These are phyloP conservation scores for Heptranchias perlo DNA, from an alignment of 2,113 vertebrate species.

Conservation along the genomic window DNA sequence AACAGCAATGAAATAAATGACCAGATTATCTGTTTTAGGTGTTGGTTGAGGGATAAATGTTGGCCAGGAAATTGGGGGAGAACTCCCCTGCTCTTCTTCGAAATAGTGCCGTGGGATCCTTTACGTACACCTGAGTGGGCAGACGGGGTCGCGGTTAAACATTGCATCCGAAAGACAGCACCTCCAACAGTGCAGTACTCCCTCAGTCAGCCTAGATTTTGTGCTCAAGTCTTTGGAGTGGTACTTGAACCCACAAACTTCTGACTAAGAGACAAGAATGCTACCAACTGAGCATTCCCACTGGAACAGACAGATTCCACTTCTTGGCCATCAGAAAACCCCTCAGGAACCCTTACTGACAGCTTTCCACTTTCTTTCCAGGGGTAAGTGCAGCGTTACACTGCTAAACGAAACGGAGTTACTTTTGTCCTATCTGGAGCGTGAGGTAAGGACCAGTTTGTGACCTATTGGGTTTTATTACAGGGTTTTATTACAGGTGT, in stretches of 20 bases:
- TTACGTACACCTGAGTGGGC: too few relatives aligned
- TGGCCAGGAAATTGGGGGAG: too few relatives aligned
- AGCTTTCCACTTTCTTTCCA: slow-evolving; percentile 50
- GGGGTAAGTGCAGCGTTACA: slow-evolving; percentile 96
- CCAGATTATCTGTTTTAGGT: too few relatives aligned
- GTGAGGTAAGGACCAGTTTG: slow-evolving; percentile 69
- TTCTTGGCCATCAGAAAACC: neutral
- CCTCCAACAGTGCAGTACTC: too few relatives aligned
- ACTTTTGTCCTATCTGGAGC: slow-evolving; percentile 89
- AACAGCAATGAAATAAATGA: too few relatives aligned
- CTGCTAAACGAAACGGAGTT: slow-evolving; percentile 94
- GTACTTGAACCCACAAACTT: neutral
- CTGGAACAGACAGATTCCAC: neutral
- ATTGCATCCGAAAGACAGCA: too few relatives aligned
- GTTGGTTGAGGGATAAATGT: too few relatives aligned
- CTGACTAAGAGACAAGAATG: too few relatives aligned
- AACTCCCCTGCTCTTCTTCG: too few relatives aligned
- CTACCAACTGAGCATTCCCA: neutral
- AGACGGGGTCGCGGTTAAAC: too few relatives aligned
- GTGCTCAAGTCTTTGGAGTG: neutral
- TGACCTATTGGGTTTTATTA: neutral
- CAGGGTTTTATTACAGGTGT: neutral
- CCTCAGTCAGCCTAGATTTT: too few relatives aligned
- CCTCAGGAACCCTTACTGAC: slow-evolving; percentile 16
- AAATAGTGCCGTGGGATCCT: too few relatives aligned